Percentiles rank a stretch among this genome's conserved stretches.
phyloP scores from a whole-genome alignment of 2,797 vertebrate species.

The Harpagifer antarcticus region DNA sequence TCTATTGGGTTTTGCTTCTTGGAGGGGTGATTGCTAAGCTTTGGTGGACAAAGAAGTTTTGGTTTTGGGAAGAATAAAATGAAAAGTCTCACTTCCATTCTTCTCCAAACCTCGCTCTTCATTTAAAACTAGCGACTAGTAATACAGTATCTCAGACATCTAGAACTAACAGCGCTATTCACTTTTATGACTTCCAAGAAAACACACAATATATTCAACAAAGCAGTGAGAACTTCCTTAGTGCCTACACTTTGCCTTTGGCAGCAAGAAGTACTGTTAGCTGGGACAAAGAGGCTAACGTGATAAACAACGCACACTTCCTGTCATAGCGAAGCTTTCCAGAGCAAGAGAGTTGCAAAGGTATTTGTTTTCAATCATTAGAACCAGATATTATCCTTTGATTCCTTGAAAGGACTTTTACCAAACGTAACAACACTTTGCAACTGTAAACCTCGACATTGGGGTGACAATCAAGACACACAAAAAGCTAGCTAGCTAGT shows the following conservation, averaged over 20 bases:
- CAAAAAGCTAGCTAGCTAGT: conserved; percentile 7
- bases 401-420: too few relatives aligned
- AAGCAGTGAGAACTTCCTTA: conserved; percentile 6
- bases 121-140: conserved; percentile 10
- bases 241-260: not conserved
- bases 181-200: conserved; percentile 27
- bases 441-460: not conserved
- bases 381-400: not conserved
- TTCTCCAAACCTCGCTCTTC: conserved; percentile 24
- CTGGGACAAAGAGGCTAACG: not conserved
- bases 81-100: conserved; percentile 20
- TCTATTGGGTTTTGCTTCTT: conserved; percentile 47
- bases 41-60: conserved; percentile 65
- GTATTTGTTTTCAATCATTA: not conserved
- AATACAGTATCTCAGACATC: conserved; percentile 42
- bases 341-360: not conserved
- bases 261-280: not conserved
- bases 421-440: too few relatives aligned
- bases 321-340: not conserved
- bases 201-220: conserved; percentile 32
- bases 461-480: not conserved
- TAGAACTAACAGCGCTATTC: conserved; percentile 47
- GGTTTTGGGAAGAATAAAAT: conserved; percentile 48
- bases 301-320: not conserved
- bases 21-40: conserved; percentile 36